Percentiles rank a stretch among this genome's conserved stretches.
Evolutionary conservation across 2,113 vertebrate species (phyloP).

Genomic region (Natator depressus): DNA sequence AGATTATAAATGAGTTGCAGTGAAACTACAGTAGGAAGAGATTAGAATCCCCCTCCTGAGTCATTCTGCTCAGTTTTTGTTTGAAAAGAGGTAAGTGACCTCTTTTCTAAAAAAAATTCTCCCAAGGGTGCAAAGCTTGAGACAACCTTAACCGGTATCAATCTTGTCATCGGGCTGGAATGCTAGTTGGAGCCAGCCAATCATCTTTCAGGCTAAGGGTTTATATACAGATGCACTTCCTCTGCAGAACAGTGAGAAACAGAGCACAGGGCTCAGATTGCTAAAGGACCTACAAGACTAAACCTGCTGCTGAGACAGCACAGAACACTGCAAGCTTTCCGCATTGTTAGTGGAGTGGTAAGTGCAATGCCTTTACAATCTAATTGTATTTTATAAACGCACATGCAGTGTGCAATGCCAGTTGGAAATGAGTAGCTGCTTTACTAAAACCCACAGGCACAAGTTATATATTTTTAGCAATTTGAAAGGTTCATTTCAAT

Average conservation of each 20-base stretch:
- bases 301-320: neutral
- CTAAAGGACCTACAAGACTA: neutral
- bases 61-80: rapidly evolving
- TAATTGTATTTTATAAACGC: rapidly evolving
- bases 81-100: rapidly evolving
- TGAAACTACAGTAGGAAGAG: neutral
- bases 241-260: neutral
- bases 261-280: neutral
- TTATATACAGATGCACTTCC: neutral
- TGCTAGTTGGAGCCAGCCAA: neutral
- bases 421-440: rapidly evolving
- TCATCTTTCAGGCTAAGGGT: neutral
- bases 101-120: neutral
- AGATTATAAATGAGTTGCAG: rapidly evolving
- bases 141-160: neutral
- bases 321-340: neutral
- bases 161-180: neutral
- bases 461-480: neutral
- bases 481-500: neutral
- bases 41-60: neutral
- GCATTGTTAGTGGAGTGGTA: constrained; percentile 21
- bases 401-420: rapidly evolving
- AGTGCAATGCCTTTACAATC: rapidly evolving
- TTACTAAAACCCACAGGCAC: neutral
- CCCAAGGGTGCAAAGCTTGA: neutral